phyloP scores from a whole-genome alignment of 2,797 vertebrate genomes.

The Chromobotia macracanthus region DNA sequence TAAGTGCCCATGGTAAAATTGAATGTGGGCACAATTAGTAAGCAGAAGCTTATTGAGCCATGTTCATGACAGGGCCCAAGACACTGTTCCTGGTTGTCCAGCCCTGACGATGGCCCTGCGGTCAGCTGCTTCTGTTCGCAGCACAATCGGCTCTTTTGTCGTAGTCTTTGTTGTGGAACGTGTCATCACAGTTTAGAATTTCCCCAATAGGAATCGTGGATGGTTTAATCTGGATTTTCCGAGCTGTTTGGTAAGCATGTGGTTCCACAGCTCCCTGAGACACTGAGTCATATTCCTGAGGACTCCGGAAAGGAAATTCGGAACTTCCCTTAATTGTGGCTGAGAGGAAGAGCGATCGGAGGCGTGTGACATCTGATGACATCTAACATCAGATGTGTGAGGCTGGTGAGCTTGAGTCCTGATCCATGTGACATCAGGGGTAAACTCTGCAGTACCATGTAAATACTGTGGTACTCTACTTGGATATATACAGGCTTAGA shows the following conservation, averaged over 20 bases:
- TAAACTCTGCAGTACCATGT: too few relatives aligned
- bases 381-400: background rate
- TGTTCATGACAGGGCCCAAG: background rate
- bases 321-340: conserved; percentile 41
- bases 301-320: conserved; percentile 35
- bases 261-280: background rate
- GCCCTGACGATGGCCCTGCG: too few relatives aligned
- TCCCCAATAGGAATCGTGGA: background rate
- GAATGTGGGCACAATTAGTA: too few relatives aligned
- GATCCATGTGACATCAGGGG: too few relatives aligned
- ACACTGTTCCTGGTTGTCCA: background rate
- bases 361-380: conserved; percentile 17
- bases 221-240: background rate
- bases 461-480: too few relatives aligned
- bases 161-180: too few relatives aligned
- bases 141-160: too few relatives aligned
- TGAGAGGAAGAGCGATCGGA: conserved; percentile 25
- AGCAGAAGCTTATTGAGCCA: background rate
- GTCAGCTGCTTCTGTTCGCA: background rate
- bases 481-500: too few relatives aligned
- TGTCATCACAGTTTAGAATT: background rate
- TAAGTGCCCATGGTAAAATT: too few relatives aligned
- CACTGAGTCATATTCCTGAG: conserved; percentile 2
- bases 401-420: background rate
- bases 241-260: conserved; percentile 4